These are phyloP conservation scores for Uropsilus gracilis DNA, from an alignment of 2,113 vertebrate species.

Conservation along the genomic window DNA sequence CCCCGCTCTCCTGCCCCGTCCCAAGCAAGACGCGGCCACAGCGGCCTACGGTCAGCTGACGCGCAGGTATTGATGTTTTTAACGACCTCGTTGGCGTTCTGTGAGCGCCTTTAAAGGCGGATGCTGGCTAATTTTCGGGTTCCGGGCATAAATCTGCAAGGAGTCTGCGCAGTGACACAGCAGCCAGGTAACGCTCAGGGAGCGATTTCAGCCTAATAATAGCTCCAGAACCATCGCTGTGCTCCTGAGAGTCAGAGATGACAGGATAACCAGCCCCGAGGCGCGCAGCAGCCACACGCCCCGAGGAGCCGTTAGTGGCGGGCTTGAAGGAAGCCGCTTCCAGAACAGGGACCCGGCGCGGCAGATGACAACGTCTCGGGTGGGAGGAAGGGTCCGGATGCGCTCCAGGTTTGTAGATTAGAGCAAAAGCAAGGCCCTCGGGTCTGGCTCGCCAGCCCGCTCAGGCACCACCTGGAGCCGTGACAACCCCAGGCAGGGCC, in stretches of 20 bases:
- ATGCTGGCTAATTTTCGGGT: constrained; percentile 57
- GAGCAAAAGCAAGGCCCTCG: constrained; percentile 56
- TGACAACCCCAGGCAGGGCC: too few species aligned
- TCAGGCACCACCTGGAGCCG: too few species aligned
- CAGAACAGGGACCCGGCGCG: constrained; percentile 35
- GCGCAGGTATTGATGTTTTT: constrained; percentile 67
- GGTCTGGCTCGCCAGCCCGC: too few species aligned
- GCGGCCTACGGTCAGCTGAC: not conserved
- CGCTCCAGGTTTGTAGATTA: constrained; percentile 62
- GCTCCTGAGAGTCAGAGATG: not conserved
- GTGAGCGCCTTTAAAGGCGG: constrained; percentile 35
- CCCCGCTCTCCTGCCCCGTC: not conserved
- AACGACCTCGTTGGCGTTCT: constrained; percentile 39
- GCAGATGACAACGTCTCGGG: constrained; percentile 57
- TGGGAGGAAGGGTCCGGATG: constrained; percentile 34
- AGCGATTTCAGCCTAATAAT: constrained; percentile 56
- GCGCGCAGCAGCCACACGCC: not conserved
- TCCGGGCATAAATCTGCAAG: constrained; percentile 66
- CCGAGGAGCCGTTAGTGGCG: constrained; percentile 48
- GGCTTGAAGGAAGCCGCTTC: constrained; percentile 47
- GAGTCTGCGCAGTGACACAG: constrained; percentile 12
- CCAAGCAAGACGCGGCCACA: not conserved
- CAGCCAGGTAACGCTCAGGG: constrained; percentile 60
- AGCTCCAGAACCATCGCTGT: constrained; percentile 63
- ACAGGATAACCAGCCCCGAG: constrained; percentile 54